Evolutionary conservation across 2,888 invertebrate species (phyloP).

Genomic region (Hanleya hanleyi): DNA sequence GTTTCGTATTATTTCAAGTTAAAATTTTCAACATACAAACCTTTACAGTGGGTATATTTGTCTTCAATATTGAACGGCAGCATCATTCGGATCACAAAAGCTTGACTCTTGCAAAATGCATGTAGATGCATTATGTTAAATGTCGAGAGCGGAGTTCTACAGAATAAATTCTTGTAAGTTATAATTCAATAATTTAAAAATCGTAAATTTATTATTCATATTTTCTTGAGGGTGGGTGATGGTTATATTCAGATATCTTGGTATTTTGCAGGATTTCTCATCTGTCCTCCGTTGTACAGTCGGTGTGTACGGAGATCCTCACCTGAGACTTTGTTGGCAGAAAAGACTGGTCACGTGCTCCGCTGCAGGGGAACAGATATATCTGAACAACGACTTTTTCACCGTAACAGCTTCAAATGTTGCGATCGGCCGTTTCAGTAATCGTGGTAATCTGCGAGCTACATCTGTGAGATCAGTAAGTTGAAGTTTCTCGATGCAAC

Average conservation of each 20-base stretch:
- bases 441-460: neutral
- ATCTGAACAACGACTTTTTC: neutral
- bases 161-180: no score
- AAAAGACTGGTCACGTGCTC: neutral
- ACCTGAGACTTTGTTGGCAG: neutral
- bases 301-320: constrained; percentile 9
- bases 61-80: no score
- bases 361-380: neutral
- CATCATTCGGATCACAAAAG: no score
- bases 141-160: no score
- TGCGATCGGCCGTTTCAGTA: neutral
- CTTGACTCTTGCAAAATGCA: no score
- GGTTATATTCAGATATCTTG: neutral
- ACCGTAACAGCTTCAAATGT: neutral
- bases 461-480: constrained; percentile 2
- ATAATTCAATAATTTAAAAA: no score
- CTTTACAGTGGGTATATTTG: no score
- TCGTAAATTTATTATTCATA: no score
- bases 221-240: no score
- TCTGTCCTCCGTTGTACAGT: neutral
- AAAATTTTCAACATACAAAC: no score
- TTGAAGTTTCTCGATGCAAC: neutral
- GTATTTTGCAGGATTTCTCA: constrained; percentile 4
- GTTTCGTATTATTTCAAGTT: no score
- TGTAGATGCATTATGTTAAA: no score